Percentiles rank a stretch among this genome's conserved stretches.
Conservation (phyloP, 2,113 vertebrate genomes). For the Myiagra hebetior region DNA sequence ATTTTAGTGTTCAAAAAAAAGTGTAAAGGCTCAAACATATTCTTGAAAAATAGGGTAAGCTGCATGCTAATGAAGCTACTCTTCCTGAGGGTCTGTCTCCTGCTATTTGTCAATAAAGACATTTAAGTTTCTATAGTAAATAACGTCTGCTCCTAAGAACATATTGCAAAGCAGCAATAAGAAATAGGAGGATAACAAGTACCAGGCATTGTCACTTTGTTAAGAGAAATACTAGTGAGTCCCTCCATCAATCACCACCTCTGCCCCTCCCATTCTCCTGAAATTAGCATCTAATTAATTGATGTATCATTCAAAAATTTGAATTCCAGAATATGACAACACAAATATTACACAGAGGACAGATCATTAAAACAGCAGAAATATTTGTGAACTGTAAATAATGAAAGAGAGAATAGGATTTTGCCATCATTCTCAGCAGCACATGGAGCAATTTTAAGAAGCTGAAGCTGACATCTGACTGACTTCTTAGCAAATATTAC, state of each 20-base stretch:
- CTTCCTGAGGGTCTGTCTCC: constrained; percentile 52
- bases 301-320: neutral
- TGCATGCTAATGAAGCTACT: constrained; percentile 46
- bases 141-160: constrained; percentile 43
- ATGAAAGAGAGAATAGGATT: neutral
- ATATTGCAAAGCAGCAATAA: neutral
- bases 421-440: constrained; percentile 15
- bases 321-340: neutral
- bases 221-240: neutral
- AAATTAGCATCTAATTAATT: neutral
- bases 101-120: constrained; percentile 58
- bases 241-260: neutral
- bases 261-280: neutral
- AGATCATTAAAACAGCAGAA: neutral
- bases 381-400: constrained; percentile 15
- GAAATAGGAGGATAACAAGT: constrained; percentile 14
- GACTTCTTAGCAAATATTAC: constrained; percentile 45
- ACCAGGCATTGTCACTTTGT: constrained; percentile 25
- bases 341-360: neutral
- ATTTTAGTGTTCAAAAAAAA: constrained; percentile 32
- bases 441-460: neutral
- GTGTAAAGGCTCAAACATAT: constrained; percentile 32
- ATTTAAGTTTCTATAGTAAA: constrained; percentile 44
- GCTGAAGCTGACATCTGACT: constrained; percentile 48
- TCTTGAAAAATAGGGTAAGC: constrained; percentile 33